Evolutionary conservation across 2,888 invertebrate species (phyloP), one percentile per base, ranked within the genome.

Genomic region (Bruchidius siliquastri): DNA sequence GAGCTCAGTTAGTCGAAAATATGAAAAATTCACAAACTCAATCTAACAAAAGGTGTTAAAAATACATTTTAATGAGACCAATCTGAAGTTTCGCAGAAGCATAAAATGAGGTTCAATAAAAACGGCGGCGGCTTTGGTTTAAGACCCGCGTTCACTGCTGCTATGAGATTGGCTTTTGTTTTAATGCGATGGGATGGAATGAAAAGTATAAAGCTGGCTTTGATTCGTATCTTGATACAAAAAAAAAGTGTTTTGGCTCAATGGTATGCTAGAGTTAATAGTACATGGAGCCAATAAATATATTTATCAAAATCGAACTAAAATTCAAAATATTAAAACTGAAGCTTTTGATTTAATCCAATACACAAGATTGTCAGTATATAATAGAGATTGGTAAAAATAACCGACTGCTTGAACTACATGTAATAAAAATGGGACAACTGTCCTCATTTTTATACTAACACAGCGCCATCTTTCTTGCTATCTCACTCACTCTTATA

Each of bases 11-110:
- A 79, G 76, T 77, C 77, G 78, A 76, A 79, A 79, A 80, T 81
- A 82, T 82, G 81, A 83, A 83, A 83, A 82, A 83, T 83, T 82
- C 82, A 81, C 73, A 74, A 76, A 82, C 80, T 82, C 82, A 82
- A 82, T 82, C 82, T 80, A 81, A 83, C 83, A 83, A 82, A 82
- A 82, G 82, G 81, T 81, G 82, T 83, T 83, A 82, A 83, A 80
- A 81, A 80, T 80, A 79, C 81, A 80, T 49, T 80, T 82, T 81
- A 81, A 81, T 81, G 81, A 79, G 76, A 73, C 80, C 82, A 83
- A 82, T 83, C 83, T 81, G 81, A 82, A 81, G 78, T 80, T 82
- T 81, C 74, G 77, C 49, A 49, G 74, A 74, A 69, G 71, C 79
- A 77, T 81, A 81, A 79, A 80, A 79, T 80, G 79, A 76, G 77